Evolutionary conservation across 2,797 vertebrate genomes (phyloP).

Genomic region (Phoebastria nigripes): DNA sequence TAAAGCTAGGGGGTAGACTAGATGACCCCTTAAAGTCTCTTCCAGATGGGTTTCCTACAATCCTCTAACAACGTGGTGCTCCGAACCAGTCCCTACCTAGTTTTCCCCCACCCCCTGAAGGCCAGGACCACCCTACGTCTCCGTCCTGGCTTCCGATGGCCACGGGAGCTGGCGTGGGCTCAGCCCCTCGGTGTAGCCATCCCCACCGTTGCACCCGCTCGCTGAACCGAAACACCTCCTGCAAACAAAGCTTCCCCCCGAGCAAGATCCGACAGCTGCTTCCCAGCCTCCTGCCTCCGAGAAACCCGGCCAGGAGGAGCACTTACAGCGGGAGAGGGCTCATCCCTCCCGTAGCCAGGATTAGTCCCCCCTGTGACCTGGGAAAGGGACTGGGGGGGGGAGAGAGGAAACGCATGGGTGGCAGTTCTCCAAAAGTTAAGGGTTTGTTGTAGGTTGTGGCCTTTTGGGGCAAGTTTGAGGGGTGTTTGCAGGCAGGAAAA

Average conservation of each 20-base stretch:
- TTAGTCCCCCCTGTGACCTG: background rate
- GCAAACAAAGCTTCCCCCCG: background rate
- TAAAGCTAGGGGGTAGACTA: background rate
- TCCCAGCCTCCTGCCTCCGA: background rate
- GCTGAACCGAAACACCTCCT: background rate
- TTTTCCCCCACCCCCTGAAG: background rate
- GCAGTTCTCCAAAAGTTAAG: background rate
- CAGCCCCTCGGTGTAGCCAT: background rate
- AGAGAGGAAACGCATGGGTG: background rate
- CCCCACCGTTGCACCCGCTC: background rate
- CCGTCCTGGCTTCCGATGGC: background rate
- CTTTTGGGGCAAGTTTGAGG: background rate
- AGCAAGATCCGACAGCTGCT: slow-evolving; percentile 11
- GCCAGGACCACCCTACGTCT: background rate
- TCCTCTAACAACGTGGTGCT: background rate
- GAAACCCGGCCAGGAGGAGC: background rate
- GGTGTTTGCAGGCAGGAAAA: background rate
- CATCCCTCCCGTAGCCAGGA: background rate
- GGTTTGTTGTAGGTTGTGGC: background rate
- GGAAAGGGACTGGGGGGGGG: background rate
- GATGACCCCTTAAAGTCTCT: background rate
- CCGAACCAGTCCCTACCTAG: background rate
- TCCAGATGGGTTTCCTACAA: background rate
- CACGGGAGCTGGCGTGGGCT: accelerated
- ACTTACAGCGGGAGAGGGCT: background rate